Evolutionary conservation across 2,888 invertebrate species (phyloP).

Genomic region (Eilema depressum): DNA sequence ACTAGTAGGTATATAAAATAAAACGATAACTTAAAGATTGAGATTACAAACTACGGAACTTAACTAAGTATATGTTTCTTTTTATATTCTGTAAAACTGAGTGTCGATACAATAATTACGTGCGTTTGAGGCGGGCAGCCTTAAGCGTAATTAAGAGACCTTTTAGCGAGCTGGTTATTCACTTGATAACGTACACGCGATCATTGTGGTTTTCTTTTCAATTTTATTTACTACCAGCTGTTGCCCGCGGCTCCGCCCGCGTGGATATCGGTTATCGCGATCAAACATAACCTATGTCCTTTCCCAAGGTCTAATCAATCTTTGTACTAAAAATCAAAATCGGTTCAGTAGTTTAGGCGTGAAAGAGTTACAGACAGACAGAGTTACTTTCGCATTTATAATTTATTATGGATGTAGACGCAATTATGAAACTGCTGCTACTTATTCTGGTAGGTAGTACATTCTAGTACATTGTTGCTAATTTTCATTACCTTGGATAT

Average conservation of each 20-base stretch:
- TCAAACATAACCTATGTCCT: too few species aligned
- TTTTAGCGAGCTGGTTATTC: conserved; percentile 42
- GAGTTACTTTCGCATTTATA: too few species aligned
- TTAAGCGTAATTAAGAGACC: conserved; percentile 45
- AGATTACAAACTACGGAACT: too few species aligned
- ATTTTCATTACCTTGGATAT: background rate
- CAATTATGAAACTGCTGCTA: background rate
- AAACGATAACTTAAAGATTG: background rate
- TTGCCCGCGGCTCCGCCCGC: too few species aligned
- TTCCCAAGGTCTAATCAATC: too few species aligned
- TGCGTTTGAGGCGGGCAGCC: conserved; percentile 22
- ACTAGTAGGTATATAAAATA: background rate
- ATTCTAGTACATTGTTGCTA: background rate
- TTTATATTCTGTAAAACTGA: too few species aligned
- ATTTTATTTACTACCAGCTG: background rate
- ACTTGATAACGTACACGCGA: conserved; percentile 43
- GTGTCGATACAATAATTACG: conserved; percentile 18
- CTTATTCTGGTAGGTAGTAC: background rate
- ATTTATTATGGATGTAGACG: background rate
- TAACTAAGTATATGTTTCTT: too few species aligned
- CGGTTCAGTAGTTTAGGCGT: too few species aligned
- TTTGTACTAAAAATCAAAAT: too few species aligned
- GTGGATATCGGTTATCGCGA: too few species aligned
- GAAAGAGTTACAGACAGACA: too few species aligned
- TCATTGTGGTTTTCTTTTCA: conserved; percentile 10